These are phyloP conservation scores for Eubucco bourcierii DNA, from an alignment of 2,113 vertebrate species.

Conservation along the genomic window DNA sequence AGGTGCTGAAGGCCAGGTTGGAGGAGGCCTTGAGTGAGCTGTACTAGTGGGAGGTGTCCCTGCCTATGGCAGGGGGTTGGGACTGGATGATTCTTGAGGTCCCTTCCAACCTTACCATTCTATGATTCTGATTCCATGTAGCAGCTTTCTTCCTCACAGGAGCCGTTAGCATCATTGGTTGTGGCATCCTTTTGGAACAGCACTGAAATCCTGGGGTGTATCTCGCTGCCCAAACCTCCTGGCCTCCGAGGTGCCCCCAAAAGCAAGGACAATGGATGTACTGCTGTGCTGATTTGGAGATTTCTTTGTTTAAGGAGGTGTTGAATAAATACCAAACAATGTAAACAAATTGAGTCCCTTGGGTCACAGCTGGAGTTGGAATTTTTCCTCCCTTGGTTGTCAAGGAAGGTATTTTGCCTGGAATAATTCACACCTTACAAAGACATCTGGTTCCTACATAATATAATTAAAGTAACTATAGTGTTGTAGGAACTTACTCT, in stretches of 20 bases:
- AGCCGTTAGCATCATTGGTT: not conserved
- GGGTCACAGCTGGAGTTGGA: not conserved
- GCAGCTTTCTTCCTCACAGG: not conserved
- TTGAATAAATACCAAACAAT: not conserved
- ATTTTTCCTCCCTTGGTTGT: not conserved
- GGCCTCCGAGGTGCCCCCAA: not conserved
- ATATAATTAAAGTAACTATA: not conserved
- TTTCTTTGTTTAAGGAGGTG: not conserved
- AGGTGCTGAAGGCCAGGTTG: too few relatives aligned
- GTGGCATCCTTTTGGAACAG: not conserved
- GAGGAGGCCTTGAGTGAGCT: too few relatives aligned
- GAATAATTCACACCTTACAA: not conserved
- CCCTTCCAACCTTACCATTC: too few relatives aligned
- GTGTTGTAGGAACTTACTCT: not conserved
- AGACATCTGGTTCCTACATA: conserved; percentile 27
- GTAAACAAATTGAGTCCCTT: not conserved
- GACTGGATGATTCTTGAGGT: too few relatives aligned
- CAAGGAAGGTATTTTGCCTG: not conserved
- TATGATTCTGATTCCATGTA: not conserved
- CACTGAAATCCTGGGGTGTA: not conserved
- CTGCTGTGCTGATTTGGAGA: not conserved
- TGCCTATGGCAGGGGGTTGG: too few relatives aligned
- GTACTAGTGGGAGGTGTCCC: too few relatives aligned
- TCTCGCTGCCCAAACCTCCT: not conserved
- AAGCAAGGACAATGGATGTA: not conserved